Evolutionary conservation across 1,140 invertebrate species (phyloP), one percentile per base, ranked within the genome.

Genomic region (Atopsyche davidsoni): DNA sequence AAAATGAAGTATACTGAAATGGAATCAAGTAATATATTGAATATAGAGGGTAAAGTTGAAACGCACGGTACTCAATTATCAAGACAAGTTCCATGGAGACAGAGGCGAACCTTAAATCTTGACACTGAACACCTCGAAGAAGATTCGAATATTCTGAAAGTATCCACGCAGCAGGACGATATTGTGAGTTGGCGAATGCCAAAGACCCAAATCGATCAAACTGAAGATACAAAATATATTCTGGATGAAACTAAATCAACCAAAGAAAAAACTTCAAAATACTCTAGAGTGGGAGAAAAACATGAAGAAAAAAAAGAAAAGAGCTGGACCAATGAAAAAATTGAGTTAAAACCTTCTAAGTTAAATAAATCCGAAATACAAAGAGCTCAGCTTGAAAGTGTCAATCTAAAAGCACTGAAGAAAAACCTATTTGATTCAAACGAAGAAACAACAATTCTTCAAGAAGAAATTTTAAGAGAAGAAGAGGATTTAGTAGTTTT

Each of bases 261-360:
- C 28, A 55, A 55, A 42, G 32, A 53, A 32, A 19, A 51, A 7
- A 28, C 25, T 7, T 28, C 25, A 28, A 28, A 36, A 36, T n/a
- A 36, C 10, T 36, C 14, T 36, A n/a, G 6, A n/a, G 6, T 36
- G 4, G 6, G 19, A 51, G 50, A 52, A 23, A 22, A 50, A 3
- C 2, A 13, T 6, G 51, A 65, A 47, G 64, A 64, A 0, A 66
- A 63, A 13, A 66, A 64, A 9, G 52, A 67, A 9, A 73, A 70
- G 41, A 66, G 67, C 14, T 79, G 78, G 75, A 79, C 68, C 23
- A 70, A 79, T 59, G 77, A 81, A 64, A 66, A 63, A 47, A 72
- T 79, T 31, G 72, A 75, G 56, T 58, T 81, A 10, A 79, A 80
- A 58, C 75, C 74, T 16, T 66, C 73, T 1, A 73, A 73, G 58